These are phyloP conservation scores for Microtus pennsylvanicus DNA, from an alignment of 2,113 vertebrate species.

Conservation along the genomic window DNA sequence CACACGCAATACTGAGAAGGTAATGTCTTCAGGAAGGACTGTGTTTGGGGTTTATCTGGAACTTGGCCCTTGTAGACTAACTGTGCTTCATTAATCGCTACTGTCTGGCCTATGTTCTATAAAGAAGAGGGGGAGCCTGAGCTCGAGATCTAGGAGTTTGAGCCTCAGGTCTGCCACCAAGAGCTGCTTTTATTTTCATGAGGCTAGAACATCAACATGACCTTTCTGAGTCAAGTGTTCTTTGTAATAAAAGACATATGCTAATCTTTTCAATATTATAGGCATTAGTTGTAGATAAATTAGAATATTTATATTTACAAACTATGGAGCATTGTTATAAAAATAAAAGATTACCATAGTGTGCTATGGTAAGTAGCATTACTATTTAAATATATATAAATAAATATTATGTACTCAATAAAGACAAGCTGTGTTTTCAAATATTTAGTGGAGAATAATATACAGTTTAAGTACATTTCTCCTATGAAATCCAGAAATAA, in stretches of 20 bases:
- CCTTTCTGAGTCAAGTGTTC: not conserved
- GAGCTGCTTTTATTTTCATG: not conserved
- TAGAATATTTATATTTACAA: conserved; percentile 17
- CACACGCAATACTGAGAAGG: not conserved
- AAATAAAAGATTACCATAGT: not conserved
- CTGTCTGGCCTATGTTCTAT: not conserved
- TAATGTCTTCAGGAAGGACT: not conserved
- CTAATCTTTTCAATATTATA: not conserved
- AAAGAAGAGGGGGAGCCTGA: not conserved
- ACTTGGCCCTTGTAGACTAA: not conserved
- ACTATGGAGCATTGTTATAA: not conserved
- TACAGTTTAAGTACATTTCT: not conserved
- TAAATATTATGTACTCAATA: not conserved
- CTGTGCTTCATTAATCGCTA: not conserved
- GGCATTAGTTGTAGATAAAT: not conserved
- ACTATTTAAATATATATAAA: not conserved
- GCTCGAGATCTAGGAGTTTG: not conserved
- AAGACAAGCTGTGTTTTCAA: conserved; percentile 1
- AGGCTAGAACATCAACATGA: not conserved
- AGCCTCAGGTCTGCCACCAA: not conserved
- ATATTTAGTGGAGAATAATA: not conserved
- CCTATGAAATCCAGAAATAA: not conserved
- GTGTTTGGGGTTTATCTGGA: not conserved
- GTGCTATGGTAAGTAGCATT: not conserved
- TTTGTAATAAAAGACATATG: not conserved